A percentile compares a stretch with the other conserved stretches of the same genome.
Conservation (phyloP, 2,888 invertebrate species). For the Pyrochroa serraticornis region DNA sequence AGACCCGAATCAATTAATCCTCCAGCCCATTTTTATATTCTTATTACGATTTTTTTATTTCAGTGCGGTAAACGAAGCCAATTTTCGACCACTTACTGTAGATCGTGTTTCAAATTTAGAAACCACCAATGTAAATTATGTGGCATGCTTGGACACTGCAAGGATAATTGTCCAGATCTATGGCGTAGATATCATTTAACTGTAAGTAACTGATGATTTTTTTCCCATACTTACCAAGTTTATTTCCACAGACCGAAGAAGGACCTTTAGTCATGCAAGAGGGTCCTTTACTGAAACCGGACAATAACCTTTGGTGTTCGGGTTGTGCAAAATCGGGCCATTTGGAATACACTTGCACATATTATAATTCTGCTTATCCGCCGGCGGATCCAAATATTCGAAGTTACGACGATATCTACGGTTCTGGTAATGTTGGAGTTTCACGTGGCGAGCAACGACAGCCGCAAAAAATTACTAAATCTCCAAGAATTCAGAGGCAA, state of each 20-base stretch:
- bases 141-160: constrained; percentile 67
- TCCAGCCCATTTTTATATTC: too few species aligned
- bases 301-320: constrained; percentile 54
- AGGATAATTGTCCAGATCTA: constrained; percentile 70
- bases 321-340: constrained; percentile 59
- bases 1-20: too few species aligned
- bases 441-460: background rate
- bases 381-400: constrained; percentile 39
- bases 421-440: background rate
- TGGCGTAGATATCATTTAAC: constrained; percentile 80
- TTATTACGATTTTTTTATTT: constrained; percentile 42
- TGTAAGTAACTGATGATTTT: constrained; percentile 56
- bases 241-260: constrained; percentile 38
- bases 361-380: constrained; percentile 40
- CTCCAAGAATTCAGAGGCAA: background rate
- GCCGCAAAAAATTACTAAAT: background rate
- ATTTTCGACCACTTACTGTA: constrained; percentile 65
- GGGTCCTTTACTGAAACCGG: constrained; percentile 47
- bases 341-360: constrained; percentile 46
- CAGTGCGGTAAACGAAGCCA: constrained; percentile 66
- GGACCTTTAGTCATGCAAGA: constrained; percentile 45
- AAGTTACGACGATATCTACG: constrained; percentile 41
- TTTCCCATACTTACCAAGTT: background rate
- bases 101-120: constrained; percentile 64
- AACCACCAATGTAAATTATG: constrained; percentile 65